Evolutionary conservation across 2,797 vertebrate species (phyloP), one percentile per base, ranked within the genome.

Genomic region (Microctenopoma steveboyesi): DNA sequence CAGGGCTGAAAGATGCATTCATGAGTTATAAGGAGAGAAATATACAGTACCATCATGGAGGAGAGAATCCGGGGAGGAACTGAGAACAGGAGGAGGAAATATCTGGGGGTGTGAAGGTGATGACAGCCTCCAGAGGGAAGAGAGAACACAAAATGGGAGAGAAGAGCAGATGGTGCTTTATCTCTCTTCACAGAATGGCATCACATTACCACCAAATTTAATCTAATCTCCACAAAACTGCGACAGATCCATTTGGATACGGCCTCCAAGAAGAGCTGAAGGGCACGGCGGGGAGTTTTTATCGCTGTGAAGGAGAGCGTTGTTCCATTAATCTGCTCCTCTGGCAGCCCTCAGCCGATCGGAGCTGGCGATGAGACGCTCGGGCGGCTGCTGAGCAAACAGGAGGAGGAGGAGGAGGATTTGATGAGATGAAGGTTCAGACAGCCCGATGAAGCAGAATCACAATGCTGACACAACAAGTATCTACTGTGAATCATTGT

Each of bases 221-320:
- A 87, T 86, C 85, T 89, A 78, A 91, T 91, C 92, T 85, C 67
- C 78, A 58, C 79, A 81, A 81, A 89, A 87, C 66, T 73, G 79
- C 67, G 30, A 81, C 83, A 86, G 86, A 91, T 91, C 87, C 82
- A 77, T 88, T 86, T 85, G 80, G 84, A 86, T 83, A 64, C 53
- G 51, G 66, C 66, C 18, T 58, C 57, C 16, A 37, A 78, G 83
- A 83, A 45, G 63, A 68, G 74, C 82, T 37, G 71, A 80, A 78
- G 78, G 76, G 61, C 72, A 50, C 33, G 43, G 15, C 48, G 47
- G 55, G 69, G 15, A 4, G 28, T 66, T 79, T 75, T 82, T 74
- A 85, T 80, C 66, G 25, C 78, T 54, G 72, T 28, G 64, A 70
- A 76, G 76, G 79, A 85, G 72, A 82, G 71, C 43, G 60, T n/a